A percentile compares a stretch with the other conserved stretches of the same genome.
Evolutionary conservation across 2,113 vertebrate genomes (phyloP).

Genomic region (Aspiorhynchus laticeps): DNA sequence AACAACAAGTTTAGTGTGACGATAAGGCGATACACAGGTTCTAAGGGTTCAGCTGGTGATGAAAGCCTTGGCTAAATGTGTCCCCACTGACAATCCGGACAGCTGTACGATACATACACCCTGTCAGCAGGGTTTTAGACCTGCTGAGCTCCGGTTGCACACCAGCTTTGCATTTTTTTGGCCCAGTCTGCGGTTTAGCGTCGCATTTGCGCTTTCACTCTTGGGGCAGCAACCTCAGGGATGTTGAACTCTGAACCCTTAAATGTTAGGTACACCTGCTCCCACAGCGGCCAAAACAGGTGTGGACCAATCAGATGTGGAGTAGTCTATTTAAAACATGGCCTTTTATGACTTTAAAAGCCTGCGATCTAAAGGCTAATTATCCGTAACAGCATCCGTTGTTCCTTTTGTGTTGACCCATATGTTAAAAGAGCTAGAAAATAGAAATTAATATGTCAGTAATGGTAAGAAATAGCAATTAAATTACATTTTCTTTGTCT

Average conservation of each 20-base stretch:
- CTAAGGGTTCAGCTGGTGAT: slow-evolving; percentile 41
- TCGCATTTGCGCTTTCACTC: slow-evolving; percentile 58
- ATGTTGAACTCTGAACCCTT: slow-evolving; percentile 61
- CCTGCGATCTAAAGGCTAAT: not conserved
- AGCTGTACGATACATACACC: slow-evolving; percentile 22
- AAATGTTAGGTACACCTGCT: slow-evolving; percentile 67
- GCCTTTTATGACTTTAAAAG: slow-evolving; percentile 20
- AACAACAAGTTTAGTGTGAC: slow-evolving; percentile 31
- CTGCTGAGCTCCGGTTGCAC: not conserved
- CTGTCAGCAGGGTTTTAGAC: slow-evolving; percentile 35
- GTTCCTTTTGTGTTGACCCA: slow-evolving; percentile 32
- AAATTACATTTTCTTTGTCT: slow-evolving; percentile 45
- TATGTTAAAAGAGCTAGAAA: slow-evolving; percentile 27
- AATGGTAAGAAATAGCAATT: slow-evolving; percentile 29
- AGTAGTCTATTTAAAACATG: slow-evolving; percentile 27
- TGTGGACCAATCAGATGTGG: slow-evolving; percentile 54
- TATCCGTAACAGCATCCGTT: not conserved
- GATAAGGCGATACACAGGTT: slow-evolving; percentile 13
- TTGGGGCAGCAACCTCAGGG: slow-evolving; percentile 53
- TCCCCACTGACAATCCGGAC: slow-evolving; percentile 17
- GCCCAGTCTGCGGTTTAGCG: slow-evolving; percentile 38
- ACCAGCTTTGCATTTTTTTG: slow-evolving; percentile 8
- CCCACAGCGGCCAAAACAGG: slow-evolving; percentile 65
- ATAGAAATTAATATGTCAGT: slow-evolving; percentile 29
- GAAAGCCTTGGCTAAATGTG: slow-evolving; percentile 32